Conservation (phyloP, 2,888 invertebrate genomes). For the Drosophila robusta region DNA sequence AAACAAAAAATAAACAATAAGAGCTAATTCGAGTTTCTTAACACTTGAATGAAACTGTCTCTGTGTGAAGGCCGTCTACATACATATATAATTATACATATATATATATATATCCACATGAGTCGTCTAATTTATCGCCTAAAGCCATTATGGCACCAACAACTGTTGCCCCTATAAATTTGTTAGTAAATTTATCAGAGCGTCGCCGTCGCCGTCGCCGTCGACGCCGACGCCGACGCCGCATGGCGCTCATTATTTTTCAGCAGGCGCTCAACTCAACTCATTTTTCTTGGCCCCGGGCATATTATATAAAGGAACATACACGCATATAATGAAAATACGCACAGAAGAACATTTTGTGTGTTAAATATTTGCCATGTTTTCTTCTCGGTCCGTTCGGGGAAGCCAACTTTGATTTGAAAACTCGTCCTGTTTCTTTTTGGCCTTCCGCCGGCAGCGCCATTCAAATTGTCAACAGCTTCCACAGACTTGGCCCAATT, state of each 20-base stretch:
- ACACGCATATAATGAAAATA: conserved; percentile 48
- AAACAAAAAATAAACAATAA: not conserved
- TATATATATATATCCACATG: conserved; percentile 40
- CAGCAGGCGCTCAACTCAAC: conserved; percentile 39
- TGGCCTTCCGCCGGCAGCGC: conserved; percentile 30
- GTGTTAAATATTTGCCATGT: conserved; percentile 70
- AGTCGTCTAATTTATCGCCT: conserved; percentile 57
- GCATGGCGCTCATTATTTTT: conserved; percentile 75
- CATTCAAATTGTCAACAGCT: conserved; percentile 72
- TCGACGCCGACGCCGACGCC: conserved; percentile 36
- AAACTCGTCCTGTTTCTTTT: conserved; percentile 30
- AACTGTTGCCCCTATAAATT: conserved; percentile 72
- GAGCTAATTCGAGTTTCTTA: not conserved
- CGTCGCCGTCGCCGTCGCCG: conserved; percentile 23
- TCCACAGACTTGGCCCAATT: conserved; percentile 59
- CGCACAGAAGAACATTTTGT: conserved; percentile 44
- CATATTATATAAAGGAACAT: conserved; percentile 19
- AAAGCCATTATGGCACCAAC: conserved; percentile 47
- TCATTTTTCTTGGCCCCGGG: conserved; percentile 26
- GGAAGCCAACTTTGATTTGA: conserved; percentile 45
- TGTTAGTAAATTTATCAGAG: conserved; percentile 67
- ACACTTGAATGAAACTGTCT: not conserved
- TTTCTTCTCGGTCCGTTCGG: conserved; percentile 37
- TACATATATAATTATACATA: conserved; percentile 1
- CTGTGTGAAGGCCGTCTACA: not conserved